phyloP scores from a whole-genome alignment of 2,888 invertebrate species.

The Eristalis tenax region DNA sequence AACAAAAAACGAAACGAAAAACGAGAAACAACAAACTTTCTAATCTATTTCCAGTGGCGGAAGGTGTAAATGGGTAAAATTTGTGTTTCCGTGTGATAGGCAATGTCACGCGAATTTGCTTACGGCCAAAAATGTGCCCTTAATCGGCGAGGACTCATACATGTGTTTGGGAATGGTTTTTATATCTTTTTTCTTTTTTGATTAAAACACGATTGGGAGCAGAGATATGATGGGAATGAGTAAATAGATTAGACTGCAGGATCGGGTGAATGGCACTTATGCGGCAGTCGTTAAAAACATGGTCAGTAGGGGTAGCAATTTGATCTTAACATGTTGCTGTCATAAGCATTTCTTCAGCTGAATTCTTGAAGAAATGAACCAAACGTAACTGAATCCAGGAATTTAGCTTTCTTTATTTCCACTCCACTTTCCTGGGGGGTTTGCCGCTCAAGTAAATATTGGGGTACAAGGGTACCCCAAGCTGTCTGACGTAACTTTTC shows the following conservation, averaged over 20 bases:
- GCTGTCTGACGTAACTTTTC: too few species aligned
- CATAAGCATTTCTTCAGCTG: too few species aligned
- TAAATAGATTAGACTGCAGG: not conserved
- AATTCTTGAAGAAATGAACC: too few species aligned
- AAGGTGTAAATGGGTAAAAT: constrained; percentile 65
- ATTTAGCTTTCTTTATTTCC: too few species aligned
- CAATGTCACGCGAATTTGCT: constrained; percentile 48
- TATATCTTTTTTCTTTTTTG: not conserved
- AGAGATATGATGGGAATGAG: not conserved
- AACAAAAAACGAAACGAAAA: not conserved
- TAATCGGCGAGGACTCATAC: constrained; percentile 2
- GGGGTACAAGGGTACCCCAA: too few species aligned
- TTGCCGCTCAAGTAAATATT: too few species aligned
- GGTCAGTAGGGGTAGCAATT: too few species aligned
- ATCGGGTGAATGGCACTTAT: not conserved
- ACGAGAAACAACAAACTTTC: constrained; percentile 42
- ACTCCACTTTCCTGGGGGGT: too few species aligned
- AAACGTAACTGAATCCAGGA: too few species aligned
- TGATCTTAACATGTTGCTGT: too few species aligned
- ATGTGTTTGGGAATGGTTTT: not conserved
- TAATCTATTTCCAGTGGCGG: constrained; percentile 61
- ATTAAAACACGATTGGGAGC: not conserved
- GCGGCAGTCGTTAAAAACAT: too few species aligned
- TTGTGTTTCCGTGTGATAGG: constrained; percentile 28
- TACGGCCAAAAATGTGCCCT: not conserved